Percentiles rank a stretch among this genome's conserved stretches.
Conservation (phyloP, 2,888 invertebrate genomes). For the Troides aeacus region DNA sequence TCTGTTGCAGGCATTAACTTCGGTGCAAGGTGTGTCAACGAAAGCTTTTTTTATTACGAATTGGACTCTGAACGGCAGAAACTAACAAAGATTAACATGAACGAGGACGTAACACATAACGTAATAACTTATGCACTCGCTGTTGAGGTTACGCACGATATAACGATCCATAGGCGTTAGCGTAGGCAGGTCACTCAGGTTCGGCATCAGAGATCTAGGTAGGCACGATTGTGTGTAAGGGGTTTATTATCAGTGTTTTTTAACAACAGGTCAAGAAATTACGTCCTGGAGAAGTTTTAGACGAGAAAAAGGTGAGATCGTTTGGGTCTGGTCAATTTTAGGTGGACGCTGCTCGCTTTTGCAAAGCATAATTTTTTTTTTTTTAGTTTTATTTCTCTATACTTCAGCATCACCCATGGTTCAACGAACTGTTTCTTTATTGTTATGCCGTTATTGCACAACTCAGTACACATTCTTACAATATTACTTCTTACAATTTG, state of each 20-base stretch:
- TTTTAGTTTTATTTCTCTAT: constrained; percentile 45
- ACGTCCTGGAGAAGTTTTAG: constrained; percentile 95
- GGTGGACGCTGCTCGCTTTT: constrained; percentile 78
- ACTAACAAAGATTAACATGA: constrained; percentile 72
- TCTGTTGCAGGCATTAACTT: constrained; percentile 46
- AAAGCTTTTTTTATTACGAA: constrained; percentile 52
- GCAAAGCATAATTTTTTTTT: constrained; percentile 71
- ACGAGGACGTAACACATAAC: constrained; percentile 60
- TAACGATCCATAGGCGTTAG: constrained; percentile 50
- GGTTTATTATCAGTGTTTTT: constrained; percentile 73
- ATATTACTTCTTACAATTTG: constrained; percentile 21
- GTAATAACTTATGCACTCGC: constrained; percentile 74
- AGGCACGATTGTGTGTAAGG: constrained; percentile 49
- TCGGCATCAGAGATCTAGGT: constrained; percentile 76
- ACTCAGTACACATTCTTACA: constrained; percentile 29
- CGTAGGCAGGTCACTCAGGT: constrained; percentile 61
- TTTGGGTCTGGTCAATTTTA: constrained; percentile 75
- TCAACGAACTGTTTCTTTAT: constrained; percentile 41
- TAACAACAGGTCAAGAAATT: constrained; percentile 90
- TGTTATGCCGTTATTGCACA: constrained; percentile 31
- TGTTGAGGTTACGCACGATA: constrained; percentile 64
- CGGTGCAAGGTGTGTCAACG: constrained; percentile 52
- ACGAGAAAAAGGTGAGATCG: constrained; percentile 94
- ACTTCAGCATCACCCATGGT: constrained; percentile 47
- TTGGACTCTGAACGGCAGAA: constrained; percentile 50